These are phyloP conservation scores for Odontothrips loti DNA, from an alignment of 2,888 invertebrate species.

Conservation along the genomic window DNA sequence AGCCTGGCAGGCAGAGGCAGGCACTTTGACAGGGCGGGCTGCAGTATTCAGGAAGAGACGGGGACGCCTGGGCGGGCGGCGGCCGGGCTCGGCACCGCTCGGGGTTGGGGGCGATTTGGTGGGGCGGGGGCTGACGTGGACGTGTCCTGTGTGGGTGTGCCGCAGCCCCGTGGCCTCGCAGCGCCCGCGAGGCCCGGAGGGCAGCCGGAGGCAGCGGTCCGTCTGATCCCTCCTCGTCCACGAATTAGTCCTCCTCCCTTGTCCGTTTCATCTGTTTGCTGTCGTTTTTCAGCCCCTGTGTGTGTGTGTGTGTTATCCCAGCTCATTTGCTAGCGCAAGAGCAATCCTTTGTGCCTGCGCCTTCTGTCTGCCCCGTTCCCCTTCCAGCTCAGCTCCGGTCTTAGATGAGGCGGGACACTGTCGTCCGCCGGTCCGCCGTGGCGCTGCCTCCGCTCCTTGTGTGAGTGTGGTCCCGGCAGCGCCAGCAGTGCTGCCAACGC, in stretches of 20 bases:
- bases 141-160: too few species aligned
- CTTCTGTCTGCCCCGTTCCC: neutral
- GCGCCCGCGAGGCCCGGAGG: neutral
- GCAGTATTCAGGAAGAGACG: too few species aligned
- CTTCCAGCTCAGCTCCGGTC: neutral
- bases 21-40: too few species aligned
- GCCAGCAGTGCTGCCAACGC: too few species aligned
- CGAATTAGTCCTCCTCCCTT: neutral
- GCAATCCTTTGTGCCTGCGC: neutral
- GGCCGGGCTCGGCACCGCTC: neutral
- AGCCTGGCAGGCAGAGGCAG: too few species aligned
- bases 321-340: neutral
- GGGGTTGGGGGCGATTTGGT: neutral
- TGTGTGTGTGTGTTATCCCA: neutral
- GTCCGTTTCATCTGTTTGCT: conserved; percentile 24
- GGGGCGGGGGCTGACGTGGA: too few species aligned
- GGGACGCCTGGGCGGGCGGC: too few species aligned
- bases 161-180: neutral
- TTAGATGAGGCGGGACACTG: neutral
- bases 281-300: conserved; percentile 13
- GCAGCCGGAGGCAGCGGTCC: neutral
- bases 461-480: neutral
- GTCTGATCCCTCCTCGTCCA: conserved; percentile 3
- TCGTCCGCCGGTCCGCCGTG: neutral
- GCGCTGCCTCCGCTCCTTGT: neutral